Evolutionary conservation across 2,888 invertebrate species (phyloP), one percentile per base, ranked within the genome.

Genomic region (Amphipoea lucens): DNA sequence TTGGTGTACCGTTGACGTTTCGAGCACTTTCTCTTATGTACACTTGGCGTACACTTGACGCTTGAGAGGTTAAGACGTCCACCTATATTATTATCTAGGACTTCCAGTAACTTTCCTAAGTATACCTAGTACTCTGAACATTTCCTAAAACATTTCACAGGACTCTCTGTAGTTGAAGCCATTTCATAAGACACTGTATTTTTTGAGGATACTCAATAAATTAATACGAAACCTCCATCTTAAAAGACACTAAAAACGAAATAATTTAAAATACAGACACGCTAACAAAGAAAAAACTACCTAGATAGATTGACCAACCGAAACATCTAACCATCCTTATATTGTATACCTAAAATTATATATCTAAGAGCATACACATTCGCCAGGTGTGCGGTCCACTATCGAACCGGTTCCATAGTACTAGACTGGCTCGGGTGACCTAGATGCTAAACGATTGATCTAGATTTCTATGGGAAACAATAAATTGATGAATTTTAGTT

Each of bases 341-440:
- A 20, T 29, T 40, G 17, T 14, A 51, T 48, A 76, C 60, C 42
- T 54, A 67, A 71, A 45, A 1, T 17, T 62, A 74, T 23, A 48
- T 45, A 42, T 77, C 29, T 76, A 66, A 40, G 6, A 78, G 6
- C 40, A 67, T 23, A 62, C 9, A 57, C 62, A 68, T 74, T 54
- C 11, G 63, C 36, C 86, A 85, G 86, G 86, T 84, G 83, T 60
- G 40, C 54, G 36, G 67, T 23, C 23, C 12, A 45, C 65, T 36
- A 36, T 12, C 23, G 36, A 84, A 84, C 83, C 70, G 77, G 83
- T 84, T 82, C n/a, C 11, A 63, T 29, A 60, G 69, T 73, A 75
- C 86, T 74, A 70, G 74, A 40, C 73, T 23, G 6, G 74, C 63
- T 74, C n/a, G 0, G 6, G 40, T 67, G 82, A 86, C 82, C 83